phyloP scores from a whole-genome alignment of 1,140 invertebrate species.

The Temnothorax curvispinosus region DNA sequence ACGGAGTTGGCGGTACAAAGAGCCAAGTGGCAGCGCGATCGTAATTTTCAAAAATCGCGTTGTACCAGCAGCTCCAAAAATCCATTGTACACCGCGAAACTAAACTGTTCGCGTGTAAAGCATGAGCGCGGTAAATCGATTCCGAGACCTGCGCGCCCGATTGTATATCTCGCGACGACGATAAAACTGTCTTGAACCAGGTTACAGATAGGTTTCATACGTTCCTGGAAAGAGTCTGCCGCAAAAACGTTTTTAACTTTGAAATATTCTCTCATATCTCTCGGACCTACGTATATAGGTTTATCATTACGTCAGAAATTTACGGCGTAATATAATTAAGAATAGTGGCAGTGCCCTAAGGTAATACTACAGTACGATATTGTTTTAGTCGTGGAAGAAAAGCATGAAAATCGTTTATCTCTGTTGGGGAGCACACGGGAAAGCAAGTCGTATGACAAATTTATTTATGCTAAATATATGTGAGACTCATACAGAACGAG shows the following conservation, averaged over 20 bases:
- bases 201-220: slow-evolving; percentile 64
- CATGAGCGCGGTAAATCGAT: slow-evolving; percentile 65
- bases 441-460: not conserved
- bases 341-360: not conserved
- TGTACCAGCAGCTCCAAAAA: slow-evolving; percentile 45
- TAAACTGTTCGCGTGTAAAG: slow-evolving; percentile 64
- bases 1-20: not conserved
- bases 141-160: slow-evolving; percentile 61
- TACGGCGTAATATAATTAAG: slow-evolving; percentile 40
- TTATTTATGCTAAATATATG: slow-evolving; percentile 48
- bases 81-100: slow-evolving; percentile 23
- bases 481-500: not conserved
- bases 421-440: not conserved
- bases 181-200: slow-evolving; percentile 64
- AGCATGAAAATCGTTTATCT: slow-evolving; percentile 21
- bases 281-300: not conserved
- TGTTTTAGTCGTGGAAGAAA: slow-evolving; percentile 3
- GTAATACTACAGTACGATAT: not conserved
- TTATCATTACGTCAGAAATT: slow-evolving; percentile 24
- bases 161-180: slow-evolving; percentile 45
- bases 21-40: not conserved
- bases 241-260: slow-evolving; percentile 36
- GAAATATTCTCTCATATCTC: slow-evolving; percentile 14
- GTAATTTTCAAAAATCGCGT: slow-evolving; percentile 40
- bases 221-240: slow-evolving; percentile 29